Conservation (phyloP, 2,888 invertebrate species). For the Monochamus alternatus region DNA sequence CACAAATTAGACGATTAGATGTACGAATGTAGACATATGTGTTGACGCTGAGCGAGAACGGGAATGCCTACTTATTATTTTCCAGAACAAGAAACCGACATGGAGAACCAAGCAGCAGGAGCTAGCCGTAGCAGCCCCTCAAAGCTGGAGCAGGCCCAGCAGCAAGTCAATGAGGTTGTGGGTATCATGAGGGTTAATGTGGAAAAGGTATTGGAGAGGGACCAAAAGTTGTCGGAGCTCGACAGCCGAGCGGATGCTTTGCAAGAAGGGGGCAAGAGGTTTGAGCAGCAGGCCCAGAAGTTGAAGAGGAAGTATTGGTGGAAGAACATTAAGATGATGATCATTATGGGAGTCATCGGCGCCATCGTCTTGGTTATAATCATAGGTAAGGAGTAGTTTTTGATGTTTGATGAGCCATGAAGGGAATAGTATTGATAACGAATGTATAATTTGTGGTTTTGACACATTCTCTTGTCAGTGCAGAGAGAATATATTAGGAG, state of each 20-base stretch:
- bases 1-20: not conserved
- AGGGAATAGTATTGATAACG: too few species aligned
- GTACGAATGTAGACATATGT: constrained; percentile 14
- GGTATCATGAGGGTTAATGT: constrained; percentile 97
- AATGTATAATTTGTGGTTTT: too few species aligned
- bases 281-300: constrained; percentile 97
- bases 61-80: constrained; percentile 48
- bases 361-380: constrained; percentile 88
- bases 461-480: too few species aligned
- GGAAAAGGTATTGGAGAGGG: constrained; percentile 95
- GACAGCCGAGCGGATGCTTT: constrained; percentile 97
- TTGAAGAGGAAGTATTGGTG: constrained; percentile 98
- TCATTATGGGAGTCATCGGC: constrained; percentile 90
- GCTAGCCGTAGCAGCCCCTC: constrained; percentile 56
- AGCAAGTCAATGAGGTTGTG: constrained; percentile 80
- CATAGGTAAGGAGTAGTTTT: constrained; percentile 80
- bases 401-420: too few species aligned
- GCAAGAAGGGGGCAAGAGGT: constrained; percentile 95
- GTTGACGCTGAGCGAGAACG: constrained; percentile 2
- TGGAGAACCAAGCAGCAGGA: constrained; percentile 58
- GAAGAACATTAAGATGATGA: constrained; percentile 98
- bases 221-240: constrained; percentile 94
- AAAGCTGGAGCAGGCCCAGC: constrained; percentile 69
- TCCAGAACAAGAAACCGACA: constrained; percentile 48
- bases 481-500: too few species aligned